A percentile compares a stretch with the other conserved stretches of the same genome.
Evolutionary conservation across 2,888 invertebrate species (phyloP).

Genomic region (Zootermopsis nevadensis): DNA sequence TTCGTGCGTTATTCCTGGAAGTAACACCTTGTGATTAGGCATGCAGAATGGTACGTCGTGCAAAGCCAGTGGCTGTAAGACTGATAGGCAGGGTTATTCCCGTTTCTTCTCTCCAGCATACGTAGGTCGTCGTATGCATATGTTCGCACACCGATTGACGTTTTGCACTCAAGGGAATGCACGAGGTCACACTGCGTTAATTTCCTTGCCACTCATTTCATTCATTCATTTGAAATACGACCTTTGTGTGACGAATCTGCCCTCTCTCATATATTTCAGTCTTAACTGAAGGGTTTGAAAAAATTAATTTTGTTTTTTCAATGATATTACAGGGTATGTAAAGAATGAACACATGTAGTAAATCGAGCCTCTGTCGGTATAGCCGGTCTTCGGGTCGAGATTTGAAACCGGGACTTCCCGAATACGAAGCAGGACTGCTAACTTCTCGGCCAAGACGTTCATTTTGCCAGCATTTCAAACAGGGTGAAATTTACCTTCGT

Average conservation of each 20-base stretch:
- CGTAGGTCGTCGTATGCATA: slow-evolving; percentile 4
- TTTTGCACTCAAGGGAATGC: background rate
- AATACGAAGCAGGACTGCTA: too few species aligned
- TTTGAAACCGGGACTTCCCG: too few species aligned
- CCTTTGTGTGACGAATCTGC: background rate
- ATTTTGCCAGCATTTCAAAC: too few species aligned
- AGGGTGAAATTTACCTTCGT: too few species aligned
- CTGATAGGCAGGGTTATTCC: background rate
- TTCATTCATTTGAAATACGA: background rate
- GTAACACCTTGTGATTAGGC: background rate
- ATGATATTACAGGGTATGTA: too few species aligned
- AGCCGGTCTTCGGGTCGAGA: too few species aligned
- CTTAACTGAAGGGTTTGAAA: background rate
- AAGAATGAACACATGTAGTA: too few species aligned
- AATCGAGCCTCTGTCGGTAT: too few species aligned
- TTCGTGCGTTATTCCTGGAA: too few species aligned
- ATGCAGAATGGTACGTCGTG: background rate
- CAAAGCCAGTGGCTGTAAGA: background rate
- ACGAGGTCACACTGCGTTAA: background rate
- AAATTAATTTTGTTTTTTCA: background rate
- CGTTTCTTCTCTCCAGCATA: background rate
- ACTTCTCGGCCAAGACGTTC: too few species aligned
- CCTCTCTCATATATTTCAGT: background rate
- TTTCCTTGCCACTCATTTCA: slow-evolving; percentile 4
- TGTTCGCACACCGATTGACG: background rate